Percentiles rank a stretch among this genome's conserved stretches.
Conservation (phyloP, 1,140 invertebrate species). For the Aleiodes sp. region DNA sequence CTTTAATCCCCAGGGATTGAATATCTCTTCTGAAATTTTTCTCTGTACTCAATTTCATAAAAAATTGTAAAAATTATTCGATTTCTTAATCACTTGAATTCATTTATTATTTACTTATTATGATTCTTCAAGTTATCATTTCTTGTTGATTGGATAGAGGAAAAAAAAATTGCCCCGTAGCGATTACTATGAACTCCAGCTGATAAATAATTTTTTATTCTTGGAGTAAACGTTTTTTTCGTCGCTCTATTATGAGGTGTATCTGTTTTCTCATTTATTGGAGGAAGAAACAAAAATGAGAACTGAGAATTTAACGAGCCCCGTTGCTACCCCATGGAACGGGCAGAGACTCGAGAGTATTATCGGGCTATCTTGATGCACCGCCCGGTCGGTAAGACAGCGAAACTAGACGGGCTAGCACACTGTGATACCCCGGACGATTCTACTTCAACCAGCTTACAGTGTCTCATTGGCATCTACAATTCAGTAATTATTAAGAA, state of each 20-base stretch:
- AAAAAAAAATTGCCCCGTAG: constrained; percentile 3
- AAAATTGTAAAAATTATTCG: neutral
- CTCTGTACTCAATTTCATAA: neutral
- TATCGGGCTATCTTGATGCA: constrained; percentile 22
- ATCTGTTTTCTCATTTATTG: neutral
- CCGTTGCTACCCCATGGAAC: neutral
- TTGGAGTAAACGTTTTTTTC: neutral
- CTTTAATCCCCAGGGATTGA: neutral
- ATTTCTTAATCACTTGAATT: neutral
- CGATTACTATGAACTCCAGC: neutral
- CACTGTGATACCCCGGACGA: neutral
- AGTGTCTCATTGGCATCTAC: neutral
- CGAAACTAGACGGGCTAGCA: neutral
- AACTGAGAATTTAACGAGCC: too few relatives aligned
- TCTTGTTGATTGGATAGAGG: neutral
- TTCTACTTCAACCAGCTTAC: too few relatives aligned
- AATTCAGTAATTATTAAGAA: too few relatives aligned
- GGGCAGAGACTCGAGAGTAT: constrained; percentile 10
- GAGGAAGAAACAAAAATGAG: neutral
- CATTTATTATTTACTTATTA: neutral
- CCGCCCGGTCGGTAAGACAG: constrained; percentile 27
- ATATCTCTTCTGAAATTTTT: neutral
- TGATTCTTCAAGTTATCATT: constrained; percentile 2
- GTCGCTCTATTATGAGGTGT: too few relatives aligned
- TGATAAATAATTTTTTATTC: neutral